These are phyloP conservation scores for Parnassius glacialis DNA, from an alignment of 2,888 invertebrate species.

Conservation along the genomic window DNA sequence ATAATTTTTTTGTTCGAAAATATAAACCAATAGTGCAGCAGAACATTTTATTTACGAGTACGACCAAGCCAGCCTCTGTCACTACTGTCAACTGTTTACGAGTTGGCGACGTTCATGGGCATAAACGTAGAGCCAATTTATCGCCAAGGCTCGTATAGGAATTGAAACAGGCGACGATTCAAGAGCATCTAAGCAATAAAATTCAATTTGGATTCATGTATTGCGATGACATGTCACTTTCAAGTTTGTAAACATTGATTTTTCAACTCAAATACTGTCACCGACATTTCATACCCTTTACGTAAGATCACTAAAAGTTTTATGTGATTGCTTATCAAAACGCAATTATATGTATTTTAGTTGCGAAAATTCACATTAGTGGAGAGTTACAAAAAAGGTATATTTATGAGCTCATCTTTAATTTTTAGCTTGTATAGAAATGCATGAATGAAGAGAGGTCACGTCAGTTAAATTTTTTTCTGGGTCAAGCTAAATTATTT, in stretches of 20 bases:
- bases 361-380: too few species aligned
- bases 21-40: slow-evolving; percentile 3
- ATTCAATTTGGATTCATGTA: slow-evolving; percentile 59
- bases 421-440: too few species aligned
- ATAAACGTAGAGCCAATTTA: slow-evolving; percentile 59
- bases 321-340: background rate
- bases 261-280: too few species aligned
- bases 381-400: too few species aligned
- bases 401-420: too few species aligned
- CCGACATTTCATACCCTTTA: too few species aligned
- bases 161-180: slow-evolving; percentile 44
- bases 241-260: too few species aligned
- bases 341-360: slow-evolving; percentile 4
- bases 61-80: slow-evolving; percentile 46
- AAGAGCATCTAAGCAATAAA: slow-evolving; percentile 58
- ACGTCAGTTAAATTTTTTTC: too few species aligned
- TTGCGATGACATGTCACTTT: slow-evolving; percentile 1
- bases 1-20: too few species aligned
- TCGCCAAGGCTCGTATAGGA: slow-evolving; percentile 47
- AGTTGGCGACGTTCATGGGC: slow-evolving; percentile 59
- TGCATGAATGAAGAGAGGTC: too few species aligned
- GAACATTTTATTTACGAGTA: slow-evolving; percentile 60
- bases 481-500: too few species aligned
- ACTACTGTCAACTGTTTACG: slow-evolving; percentile 56
- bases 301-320: too few species aligned